Evolutionary conservation across 2,113 vertebrate species (phyloP), one percentile per base, ranked within the genome.

Genomic region (Mungos mungo): DNA sequence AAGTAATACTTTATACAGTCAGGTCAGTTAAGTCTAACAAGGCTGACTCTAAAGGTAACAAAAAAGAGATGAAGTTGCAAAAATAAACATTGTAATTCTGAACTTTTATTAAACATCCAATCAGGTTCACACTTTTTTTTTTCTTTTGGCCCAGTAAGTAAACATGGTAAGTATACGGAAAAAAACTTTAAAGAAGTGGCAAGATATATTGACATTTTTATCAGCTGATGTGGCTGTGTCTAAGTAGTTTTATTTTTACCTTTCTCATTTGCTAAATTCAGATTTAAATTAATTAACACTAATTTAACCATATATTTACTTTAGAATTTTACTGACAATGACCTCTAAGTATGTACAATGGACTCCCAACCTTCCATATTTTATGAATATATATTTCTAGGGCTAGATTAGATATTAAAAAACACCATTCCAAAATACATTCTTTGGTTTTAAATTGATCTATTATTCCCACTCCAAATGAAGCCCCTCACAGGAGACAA

Each of bases 1-100:
- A 90, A 97, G 11, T 77, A 98, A 98, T 97, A 98, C 31, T 97
- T 95, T 91, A 89, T 77, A 97, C 96, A 68, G 83, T 68, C 35
- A 7, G 83, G 3, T 85, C 84, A 92, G 96, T 96, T 87, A 98
- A 97, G 84, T 97, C 85, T 96, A 98, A 98, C 90, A 87, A 97
- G 41, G 97, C 90, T 79, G 97, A 96, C 79, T 90, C 0, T 93
- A 63, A 95, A 97, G 68, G 74, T 97, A 96, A 98, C 85, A 45
- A 92, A 50, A 97, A 97, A 83, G 27, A 66, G 33, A 38, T 33
- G 85, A 52, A 45, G 38, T 41, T n/a, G 54, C 38, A 7, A 60
- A 91, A 91, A 80, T 23, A 82, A 84, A 88, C 11, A 93, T 63
- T 25, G 65, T 47, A 90, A 27, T 66, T 31, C 38, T 65, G 45